Percentiles rank a stretch among this genome's conserved stretches.
Evolutionary conservation across 2,797 vertebrate species (phyloP).

Genomic region (Craterocephalus amniculus): DNA sequence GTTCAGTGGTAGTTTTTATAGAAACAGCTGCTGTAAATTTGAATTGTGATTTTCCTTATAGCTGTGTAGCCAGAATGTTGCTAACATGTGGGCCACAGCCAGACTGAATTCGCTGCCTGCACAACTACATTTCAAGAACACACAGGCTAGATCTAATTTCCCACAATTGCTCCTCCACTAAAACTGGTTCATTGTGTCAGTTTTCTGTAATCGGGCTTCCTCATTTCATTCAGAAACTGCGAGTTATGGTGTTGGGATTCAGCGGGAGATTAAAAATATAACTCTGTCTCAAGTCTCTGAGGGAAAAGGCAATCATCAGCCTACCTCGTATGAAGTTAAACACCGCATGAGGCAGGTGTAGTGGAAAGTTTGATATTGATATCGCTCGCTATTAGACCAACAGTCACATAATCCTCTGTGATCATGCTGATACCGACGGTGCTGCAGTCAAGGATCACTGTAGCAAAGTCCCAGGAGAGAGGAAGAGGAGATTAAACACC

Average conservation of each 20-base stretch:
- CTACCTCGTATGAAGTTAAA: slow-evolving; percentile 51
- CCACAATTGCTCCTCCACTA: slow-evolving; percentile 45
- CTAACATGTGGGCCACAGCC: neutral
- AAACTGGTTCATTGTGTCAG: slow-evolving; percentile 46
- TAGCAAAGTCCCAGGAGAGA: slow-evolving; percentile 28
- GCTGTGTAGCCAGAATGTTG: slow-evolving; percentile 15
- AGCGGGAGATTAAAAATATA: slow-evolving; percentile 63
- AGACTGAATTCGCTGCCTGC: neutral
- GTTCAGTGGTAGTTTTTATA: neutral
- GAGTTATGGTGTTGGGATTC: slow-evolving; percentile 51
- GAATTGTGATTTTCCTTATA: slow-evolving; percentile 18
- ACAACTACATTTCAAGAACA: slow-evolving; percentile 22
- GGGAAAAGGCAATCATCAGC: slow-evolving; percentile 61
- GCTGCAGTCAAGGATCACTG: slow-evolving; percentile 40
- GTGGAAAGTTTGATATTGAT: slow-evolving; percentile 55
- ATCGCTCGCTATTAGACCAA: slow-evolving; percentile 45
- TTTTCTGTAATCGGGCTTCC: slow-evolving; percentile 37
- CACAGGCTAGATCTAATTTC: slow-evolving; percentile 44
- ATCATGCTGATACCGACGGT: slow-evolving; percentile 49
- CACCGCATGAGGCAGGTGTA: slow-evolving; percentile 44
- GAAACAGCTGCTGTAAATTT: neutral
- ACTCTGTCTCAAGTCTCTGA: slow-evolving; percentile 63
- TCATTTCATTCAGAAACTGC: slow-evolving; percentile 66
- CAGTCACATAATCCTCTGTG: slow-evolving; percentile 51
- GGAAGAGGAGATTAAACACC: slow-evolving; percentile 43